A percentile compares a stretch with the other conserved stretches of the same genome.
Conservation (phyloP, 1,140 invertebrate genomes). For the Diorhabda sublineata region DNA sequence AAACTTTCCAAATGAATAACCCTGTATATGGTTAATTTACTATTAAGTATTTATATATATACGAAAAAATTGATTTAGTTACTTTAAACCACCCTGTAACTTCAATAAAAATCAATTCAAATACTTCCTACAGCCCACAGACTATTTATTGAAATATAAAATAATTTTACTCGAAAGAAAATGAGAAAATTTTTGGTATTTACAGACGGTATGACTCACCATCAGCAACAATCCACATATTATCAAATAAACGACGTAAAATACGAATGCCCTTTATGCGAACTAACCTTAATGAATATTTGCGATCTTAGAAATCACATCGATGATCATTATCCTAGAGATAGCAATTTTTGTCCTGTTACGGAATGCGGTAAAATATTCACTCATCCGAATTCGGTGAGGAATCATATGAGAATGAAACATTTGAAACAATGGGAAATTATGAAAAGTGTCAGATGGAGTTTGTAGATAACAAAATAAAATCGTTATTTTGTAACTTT, state of each 20-base stretch:
- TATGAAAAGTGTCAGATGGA: slow-evolving; percentile 77
- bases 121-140: too few relatives aligned
- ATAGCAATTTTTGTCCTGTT: slow-evolving; percentile 74
- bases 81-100: too few relatives aligned
- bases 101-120: too few relatives aligned
- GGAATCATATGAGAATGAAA: slow-evolving; percentile 79
- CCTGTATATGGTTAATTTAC: too few relatives aligned
- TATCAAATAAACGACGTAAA: slow-evolving; percentile 34
- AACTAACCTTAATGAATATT: slow-evolving; percentile 58
- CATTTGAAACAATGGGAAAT: slow-evolving; percentile 73
- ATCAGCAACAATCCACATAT: too few relatives aligned
- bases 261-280: slow-evolving; percentile 68
- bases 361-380: slow-evolving; percentile 67
- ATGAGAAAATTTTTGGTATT: too few relatives aligned
- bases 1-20: too few relatives aligned
- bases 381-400: slow-evolving; percentile 75
- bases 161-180: too few relatives aligned
- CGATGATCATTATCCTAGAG: slow-evolving; percentile 74
- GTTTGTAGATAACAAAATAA: slow-evolving; percentile 34
- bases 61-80: too few relatives aligned
- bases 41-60: too few relatives aligned
- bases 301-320: slow-evolving; percentile 66
- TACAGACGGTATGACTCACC: too few relatives aligned
- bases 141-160: too few relatives aligned
- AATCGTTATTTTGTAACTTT: background rate